phyloP scores from a whole-genome alignment of 2,113 vertebrate genomes.

The Xenopus laevis region DNA sequence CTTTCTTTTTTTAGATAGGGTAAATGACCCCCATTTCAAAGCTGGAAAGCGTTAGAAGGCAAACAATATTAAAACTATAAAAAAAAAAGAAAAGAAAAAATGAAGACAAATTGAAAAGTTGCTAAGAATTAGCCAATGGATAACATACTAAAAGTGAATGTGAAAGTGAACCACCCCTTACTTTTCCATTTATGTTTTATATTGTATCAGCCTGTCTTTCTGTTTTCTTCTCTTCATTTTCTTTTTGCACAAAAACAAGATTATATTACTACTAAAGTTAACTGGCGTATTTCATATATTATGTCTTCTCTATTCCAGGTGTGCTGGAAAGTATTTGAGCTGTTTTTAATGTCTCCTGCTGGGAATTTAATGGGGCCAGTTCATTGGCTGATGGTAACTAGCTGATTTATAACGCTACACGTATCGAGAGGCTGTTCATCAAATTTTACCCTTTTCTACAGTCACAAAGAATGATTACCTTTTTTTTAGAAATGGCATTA shows the following conservation, averaged over 20 bases:
- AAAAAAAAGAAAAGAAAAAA: no score
- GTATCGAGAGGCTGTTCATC: conserved; percentile 18
- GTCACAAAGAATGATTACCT: conserved; percentile 8
- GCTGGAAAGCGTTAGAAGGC: no score
- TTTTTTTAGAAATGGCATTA: conserved; percentile 4
- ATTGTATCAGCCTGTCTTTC: no score
- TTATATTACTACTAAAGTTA: neutral
- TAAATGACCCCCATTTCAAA: no score
- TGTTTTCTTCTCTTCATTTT: no score
- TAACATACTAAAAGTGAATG: no score
- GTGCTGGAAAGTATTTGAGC: neutral
- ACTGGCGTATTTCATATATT: neutral
- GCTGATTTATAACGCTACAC: conserved; percentile 24
- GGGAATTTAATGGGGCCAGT: neutral
- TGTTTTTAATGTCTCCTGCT: conserved; percentile 1
- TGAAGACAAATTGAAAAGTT: no score
- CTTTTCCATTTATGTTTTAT: no score
- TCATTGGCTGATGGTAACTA: conserved; percentile 12
- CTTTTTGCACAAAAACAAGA: neutral
- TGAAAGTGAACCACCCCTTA: no score
- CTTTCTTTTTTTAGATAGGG: no score
- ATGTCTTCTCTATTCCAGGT: neutral
- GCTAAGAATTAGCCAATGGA: no score
- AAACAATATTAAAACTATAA: no score
- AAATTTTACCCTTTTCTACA: conserved; percentile 16